Percentiles rank a stretch among this genome's conserved stretches.
Conservation (phyloP, 1,140 invertebrate genomes). For the Pararge aegeria region DNA sequence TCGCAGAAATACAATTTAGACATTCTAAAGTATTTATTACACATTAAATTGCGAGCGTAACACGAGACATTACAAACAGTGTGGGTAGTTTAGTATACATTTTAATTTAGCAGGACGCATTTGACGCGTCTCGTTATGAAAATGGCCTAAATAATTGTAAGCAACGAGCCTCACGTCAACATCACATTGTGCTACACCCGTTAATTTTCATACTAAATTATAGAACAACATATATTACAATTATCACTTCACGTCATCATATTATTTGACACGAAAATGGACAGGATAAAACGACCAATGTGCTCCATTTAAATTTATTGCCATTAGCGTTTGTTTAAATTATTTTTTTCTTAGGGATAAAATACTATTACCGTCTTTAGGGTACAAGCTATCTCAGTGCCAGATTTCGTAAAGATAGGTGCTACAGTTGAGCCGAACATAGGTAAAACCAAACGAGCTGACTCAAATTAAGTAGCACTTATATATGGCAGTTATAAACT, state of each 20-base stretch:
- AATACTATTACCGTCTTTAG: too few relatives aligned
- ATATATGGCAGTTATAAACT: too few relatives aligned
- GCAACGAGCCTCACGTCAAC: background rate
- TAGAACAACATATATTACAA: conserved; percentile 2
- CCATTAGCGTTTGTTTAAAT: too few relatives aligned
- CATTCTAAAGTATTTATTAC: too few relatives aligned
- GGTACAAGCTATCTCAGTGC: too few relatives aligned
- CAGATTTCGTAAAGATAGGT: too few relatives aligned
- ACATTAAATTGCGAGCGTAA: too few relatives aligned
- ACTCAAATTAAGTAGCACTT: too few relatives aligned
- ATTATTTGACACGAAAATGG: background rate
- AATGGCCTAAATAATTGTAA: conserved; percentile 23
- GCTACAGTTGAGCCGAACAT: too few relatives aligned
- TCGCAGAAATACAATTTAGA: too few relatives aligned
- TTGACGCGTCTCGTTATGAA: conserved; percentile 13
- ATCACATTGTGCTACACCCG: background rate
- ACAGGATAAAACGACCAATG: background rate
- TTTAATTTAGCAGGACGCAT: background rate
- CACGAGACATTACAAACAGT: background rate
- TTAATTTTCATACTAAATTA: background rate
- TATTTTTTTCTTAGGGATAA: too few relatives aligned
- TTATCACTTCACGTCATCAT: background rate
- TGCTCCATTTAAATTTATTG: background rate
- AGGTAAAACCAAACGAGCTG: too few relatives aligned
- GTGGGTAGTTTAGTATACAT: background rate